phyloP scores from a whole-genome alignment of 2,888 invertebrate species.

The Melanophora roralis region DNA sequence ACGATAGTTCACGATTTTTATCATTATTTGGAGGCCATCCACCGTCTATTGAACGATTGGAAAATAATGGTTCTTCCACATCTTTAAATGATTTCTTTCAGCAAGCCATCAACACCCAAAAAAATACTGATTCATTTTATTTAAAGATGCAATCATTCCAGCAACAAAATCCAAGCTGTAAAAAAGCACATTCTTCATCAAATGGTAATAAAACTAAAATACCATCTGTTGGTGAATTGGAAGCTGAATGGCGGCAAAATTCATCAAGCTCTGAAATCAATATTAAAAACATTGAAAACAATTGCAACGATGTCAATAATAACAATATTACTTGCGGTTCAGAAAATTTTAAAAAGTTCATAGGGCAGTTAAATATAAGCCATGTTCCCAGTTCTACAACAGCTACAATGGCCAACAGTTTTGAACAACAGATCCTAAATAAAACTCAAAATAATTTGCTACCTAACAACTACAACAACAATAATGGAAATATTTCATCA shows the following conservation, averaged over 20 bases:
- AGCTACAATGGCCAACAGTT: constrained; percentile 44
- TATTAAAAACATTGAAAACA: constrained; percentile 27
- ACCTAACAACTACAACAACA: constrained; percentile 15
- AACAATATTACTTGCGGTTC: constrained; percentile 63
- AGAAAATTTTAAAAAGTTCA: constrained; percentile 73
- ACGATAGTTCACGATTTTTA: constrained; percentile 62
- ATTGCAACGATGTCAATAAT: constrained; percentile 53
- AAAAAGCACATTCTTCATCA: constrained; percentile 39
- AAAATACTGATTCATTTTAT: constrained; percentile 16
- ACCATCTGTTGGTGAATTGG: constrained; percentile 73
- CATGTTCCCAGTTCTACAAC: constrained; percentile 17
- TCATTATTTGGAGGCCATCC: constrained; percentile 60
- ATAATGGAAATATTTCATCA: constrained; percentile 71
- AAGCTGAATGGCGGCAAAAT: constrained; percentile 74
- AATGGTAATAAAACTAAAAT: constrained; percentile 67
- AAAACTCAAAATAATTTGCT: constrained; percentile 60
- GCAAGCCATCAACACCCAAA: constrained; percentile 67
- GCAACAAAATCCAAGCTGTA: constrained; percentile 34
- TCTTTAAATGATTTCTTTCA: constrained; percentile 74
- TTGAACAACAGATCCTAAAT: constrained; percentile 45
- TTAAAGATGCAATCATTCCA: constrained; percentile 29
- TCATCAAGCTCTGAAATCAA: constrained; percentile 60
- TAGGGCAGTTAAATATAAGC: constrained; percentile 66
- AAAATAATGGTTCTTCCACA: constrained; percentile 68
- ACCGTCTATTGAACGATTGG: constrained; percentile 46